A percentile compares a stretch with the other conserved stretches of the same genome.
phyloP scores from a whole-genome alignment of 2,113 vertebrate species.

The Nanorana parkeri region DNA sequence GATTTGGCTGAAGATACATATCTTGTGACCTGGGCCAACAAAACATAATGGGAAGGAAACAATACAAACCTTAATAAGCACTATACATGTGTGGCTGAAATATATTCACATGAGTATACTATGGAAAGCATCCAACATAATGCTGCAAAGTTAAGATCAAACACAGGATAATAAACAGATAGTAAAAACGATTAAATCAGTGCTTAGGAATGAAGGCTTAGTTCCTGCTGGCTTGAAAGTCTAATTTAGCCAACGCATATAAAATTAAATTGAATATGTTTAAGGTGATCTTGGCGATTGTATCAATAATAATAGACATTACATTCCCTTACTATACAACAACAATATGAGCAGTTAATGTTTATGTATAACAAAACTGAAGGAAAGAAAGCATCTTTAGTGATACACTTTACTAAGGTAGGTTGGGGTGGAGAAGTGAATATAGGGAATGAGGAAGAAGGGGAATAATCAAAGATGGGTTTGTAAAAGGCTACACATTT shows the following conservation, averaged over 20 bases:
- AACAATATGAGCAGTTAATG: too few relatives aligned
- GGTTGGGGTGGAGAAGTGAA: too few relatives aligned
- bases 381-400: too few relatives aligned
- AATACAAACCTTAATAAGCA: slow-evolving; percentile 23
- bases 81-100: slow-evolving; percentile 23
- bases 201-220: slow-evolving; percentile 15
- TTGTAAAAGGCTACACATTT: too few relatives aligned
- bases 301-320: too few relatives aligned
- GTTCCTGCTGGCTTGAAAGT: not conserved
- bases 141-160: slow-evolving; percentile 15
- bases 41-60: slow-evolving; percentile 25
- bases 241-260: not conserved
- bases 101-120: slow-evolving; percentile 16
- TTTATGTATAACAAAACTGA: too few relatives aligned
- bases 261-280: not conserved
- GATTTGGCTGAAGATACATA: slow-evolving; percentile 29
- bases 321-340: too few relatives aligned
- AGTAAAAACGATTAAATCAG: slow-evolving; percentile 3
- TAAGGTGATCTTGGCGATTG: too few relatives aligned
- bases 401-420: too few relatives aligned
- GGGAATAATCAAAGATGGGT: too few relatives aligned
- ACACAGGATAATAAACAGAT: slow-evolving; percentile 38
- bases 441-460: too few relatives aligned
- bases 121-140: slow-evolving; percentile 41
- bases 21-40: slow-evolving; percentile 10